phyloP scores from a whole-genome alignment of 2,888 invertebrate genomes.

The Synergus japonicus region DNA sequence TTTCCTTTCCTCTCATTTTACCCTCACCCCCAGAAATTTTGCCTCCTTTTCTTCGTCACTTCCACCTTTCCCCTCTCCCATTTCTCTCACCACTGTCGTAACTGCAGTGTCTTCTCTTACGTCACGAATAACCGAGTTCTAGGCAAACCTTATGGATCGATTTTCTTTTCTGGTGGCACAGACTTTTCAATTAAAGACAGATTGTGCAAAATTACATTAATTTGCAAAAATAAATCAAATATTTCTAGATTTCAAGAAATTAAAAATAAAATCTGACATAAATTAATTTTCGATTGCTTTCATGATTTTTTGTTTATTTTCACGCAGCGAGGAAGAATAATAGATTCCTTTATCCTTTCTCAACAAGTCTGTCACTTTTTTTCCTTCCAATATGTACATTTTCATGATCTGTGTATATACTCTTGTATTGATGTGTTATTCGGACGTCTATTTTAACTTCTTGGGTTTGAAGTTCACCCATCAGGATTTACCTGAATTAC shows the following conservation, averaged over 20 bases:
- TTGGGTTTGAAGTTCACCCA: conserved; percentile 10
- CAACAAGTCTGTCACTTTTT: background rate
- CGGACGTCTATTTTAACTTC: background rate
- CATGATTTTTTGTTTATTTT: background rate
- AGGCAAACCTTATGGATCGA: conserved; percentile 4
- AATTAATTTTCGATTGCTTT: background rate
- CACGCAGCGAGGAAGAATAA: background rate
- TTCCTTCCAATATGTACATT: background rate
- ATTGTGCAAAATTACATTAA: background rate
- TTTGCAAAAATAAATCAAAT: background rate
- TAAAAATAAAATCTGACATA: too few species aligned
- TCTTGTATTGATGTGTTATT: background rate
- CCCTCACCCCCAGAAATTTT: background rate
- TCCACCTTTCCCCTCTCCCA: background rate
- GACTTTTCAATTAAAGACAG: background rate
- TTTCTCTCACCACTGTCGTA: background rate
- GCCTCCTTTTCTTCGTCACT: background rate
- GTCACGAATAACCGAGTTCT: conserved; percentile 21
- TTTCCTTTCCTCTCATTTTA: conserved; percentile 17
- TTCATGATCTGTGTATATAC: background rate
- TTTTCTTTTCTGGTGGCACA: background rate
- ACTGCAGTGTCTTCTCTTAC: background rate
- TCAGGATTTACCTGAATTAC: conserved; percentile 20
- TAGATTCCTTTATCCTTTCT: background rate
- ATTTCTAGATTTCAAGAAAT: too few species aligned